Evolutionary conservation across 2,797 vertebrate species (phyloP).

Genomic region (Enteromius fasciolatus): DNA sequence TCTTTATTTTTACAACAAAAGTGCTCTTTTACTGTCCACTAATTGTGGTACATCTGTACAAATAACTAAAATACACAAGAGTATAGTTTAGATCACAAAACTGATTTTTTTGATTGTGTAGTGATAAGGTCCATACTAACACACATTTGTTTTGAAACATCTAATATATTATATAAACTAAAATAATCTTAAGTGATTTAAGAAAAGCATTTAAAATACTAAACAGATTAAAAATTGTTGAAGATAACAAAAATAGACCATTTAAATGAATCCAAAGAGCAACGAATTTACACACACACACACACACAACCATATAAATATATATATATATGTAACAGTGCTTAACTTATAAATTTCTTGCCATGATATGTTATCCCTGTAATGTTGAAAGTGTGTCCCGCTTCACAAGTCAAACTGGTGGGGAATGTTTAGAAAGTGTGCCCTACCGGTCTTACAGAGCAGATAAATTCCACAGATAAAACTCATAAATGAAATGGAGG

Average conservation of each 20-base stretch:
- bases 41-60: not conserved
- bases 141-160: not conserved
- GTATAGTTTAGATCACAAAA: not conserved
- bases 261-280: not conserved
- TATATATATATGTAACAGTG: not conserved
- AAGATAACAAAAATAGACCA: not conserved
- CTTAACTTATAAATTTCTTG: conserved; percentile 11
- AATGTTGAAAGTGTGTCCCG: conserved; percentile 31
- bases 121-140: not conserved
- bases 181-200: not conserved
- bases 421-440: conserved; percentile 59
- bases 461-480: conserved; percentile 60
- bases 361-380: conserved; percentile 41
- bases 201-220: not conserved
- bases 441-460: conserved; percentile 44
- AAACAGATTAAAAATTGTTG: not conserved
- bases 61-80: not conserved
- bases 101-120: not conserved
- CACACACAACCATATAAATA: too few species aligned
- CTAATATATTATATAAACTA: not conserved
- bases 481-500: conserved; percentile 57
- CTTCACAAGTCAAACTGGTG: conserved; percentile 49
- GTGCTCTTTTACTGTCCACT: not conserved
- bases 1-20: not conserved
- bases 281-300: not conserved